Conservation (phyloP, 2,797 vertebrate genomes). For the Hippocampus kuda region DNA sequence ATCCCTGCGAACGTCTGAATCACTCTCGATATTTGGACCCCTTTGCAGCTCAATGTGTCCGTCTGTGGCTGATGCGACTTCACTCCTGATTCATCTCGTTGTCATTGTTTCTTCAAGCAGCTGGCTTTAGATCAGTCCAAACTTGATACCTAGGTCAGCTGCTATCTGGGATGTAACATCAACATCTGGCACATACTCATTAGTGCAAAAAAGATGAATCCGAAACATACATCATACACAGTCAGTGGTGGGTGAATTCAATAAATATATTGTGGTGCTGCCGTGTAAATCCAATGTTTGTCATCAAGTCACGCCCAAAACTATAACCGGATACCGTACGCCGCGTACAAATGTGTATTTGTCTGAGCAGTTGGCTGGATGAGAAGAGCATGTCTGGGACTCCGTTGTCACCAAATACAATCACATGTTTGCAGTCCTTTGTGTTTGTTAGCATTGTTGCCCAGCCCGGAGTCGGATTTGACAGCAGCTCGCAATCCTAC, state of each 20-base stretch:
- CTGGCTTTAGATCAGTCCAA: neutral
- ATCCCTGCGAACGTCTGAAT: constrained; percentile 11
- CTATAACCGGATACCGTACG: constrained; percentile 15
- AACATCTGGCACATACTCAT: neutral
- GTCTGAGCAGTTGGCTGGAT: neutral
- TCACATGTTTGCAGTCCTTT: neutral
- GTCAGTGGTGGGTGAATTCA: neutral
- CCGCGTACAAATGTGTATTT: constrained; percentile 34
- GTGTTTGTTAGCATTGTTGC: neutral
- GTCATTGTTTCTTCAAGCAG: neutral
- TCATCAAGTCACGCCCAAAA: constrained; percentile 5
- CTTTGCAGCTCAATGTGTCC: constrained; percentile 8
- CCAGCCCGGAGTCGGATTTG: neutral
- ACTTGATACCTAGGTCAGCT: neutral
- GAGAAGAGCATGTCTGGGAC: neutral
- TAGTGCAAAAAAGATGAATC: constrained; percentile 8
- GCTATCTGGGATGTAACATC: constrained; percentile 18
- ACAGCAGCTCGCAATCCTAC: constrained; percentile 12
- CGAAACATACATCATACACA: constrained; percentile 21
- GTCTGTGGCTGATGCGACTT: constrained; percentile 53
- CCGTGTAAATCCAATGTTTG: neutral
- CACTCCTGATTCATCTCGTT: constrained; percentile 26
- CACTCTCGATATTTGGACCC: neutral
- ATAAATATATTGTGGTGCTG: neutral
- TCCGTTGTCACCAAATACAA: neutral